Percentiles rank a stretch among this genome's conserved stretches.
phyloP scores from a whole-genome alignment of 2,797 vertebrate species.

The Denticeps clupeoides region DNA sequence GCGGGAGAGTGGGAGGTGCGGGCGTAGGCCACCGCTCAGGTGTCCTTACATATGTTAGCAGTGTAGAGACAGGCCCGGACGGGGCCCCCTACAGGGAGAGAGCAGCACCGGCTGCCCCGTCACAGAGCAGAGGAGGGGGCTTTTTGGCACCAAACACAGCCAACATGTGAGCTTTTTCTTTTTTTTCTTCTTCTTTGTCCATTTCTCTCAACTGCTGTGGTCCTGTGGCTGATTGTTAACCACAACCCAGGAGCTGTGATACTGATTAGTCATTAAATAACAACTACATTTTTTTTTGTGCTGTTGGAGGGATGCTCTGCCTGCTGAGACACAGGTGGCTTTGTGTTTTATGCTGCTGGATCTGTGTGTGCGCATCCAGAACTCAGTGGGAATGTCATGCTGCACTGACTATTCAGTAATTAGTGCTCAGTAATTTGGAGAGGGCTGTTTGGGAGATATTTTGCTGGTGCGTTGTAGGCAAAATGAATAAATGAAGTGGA shows the following conservation, averaged over 20 bases:
- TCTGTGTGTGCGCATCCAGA: conserved; percentile 13
- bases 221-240: conserved; percentile 23
- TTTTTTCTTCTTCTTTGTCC: conserved; percentile 1
- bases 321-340: conserved; percentile 39
- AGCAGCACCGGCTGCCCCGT: conserved; percentile 46
- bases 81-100: conserved; percentile 55
- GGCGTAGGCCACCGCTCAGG: conserved; percentile 64
- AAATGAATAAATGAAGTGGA: too few relatives aligned
- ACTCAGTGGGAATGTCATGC: conserved; percentile 20
- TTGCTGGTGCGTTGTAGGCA: too few relatives aligned
- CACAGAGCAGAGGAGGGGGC: conserved; percentile 42
- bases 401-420: conserved; percentile 24
- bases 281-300: not conserved
- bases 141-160: conserved; percentile 65
- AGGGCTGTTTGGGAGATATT: too few relatives aligned
- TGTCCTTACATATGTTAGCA: conserved; percentile 74
- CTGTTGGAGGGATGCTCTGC: not conserved
- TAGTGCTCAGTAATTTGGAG: conserved; percentile 15
- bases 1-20: conserved; percentile 63
- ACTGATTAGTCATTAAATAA: conserved; percentile 13
- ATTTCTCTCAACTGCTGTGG: conserved; percentile 40
- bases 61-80: conserved; percentile 58
- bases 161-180: conserved; percentile 59
- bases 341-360: conserved; percentile 29
- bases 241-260: conserved; percentile 11